Evolutionary conservation across 2,113 vertebrate species (phyloP), one percentile per base, ranked within the genome.

Genomic region (Progne subis): DNA sequence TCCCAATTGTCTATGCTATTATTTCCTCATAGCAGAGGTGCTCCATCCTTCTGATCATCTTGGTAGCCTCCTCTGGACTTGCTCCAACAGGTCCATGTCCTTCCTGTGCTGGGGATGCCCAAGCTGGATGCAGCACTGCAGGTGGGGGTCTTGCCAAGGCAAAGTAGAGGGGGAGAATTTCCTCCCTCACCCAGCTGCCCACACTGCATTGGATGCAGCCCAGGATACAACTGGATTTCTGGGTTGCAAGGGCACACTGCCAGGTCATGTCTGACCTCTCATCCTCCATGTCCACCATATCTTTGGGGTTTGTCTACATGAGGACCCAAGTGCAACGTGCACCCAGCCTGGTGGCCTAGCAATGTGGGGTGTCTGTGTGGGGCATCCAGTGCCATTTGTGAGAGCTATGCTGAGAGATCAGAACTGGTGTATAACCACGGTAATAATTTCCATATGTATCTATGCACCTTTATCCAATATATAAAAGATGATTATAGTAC

Each of bases 171-270:
- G 14, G 15, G 23, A 81, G 68, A 74, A 52, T 28, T 18, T 10
- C 86, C 18, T 67, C 44, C 52, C 18, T 59, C 7, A 5, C 10
- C 23, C 49, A 43, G 67, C 52, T 74, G 43, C 25, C 50, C 37
- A 11, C 0, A 0, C 0, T 39, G 26, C 52, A 17, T 23, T 43
- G 5, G 59, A 23, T 65, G 32, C 59, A 88, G 21, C 32, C 32
- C 31, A 23, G 52, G 44, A 50, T 18, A 65, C 10, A 11, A 7
- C 7, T 37, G 32, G 32, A 31, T 65, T 74, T 72, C 59, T 74
- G 77, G 14, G 25, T 29, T 32, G 32, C 26, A 37, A 65, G 32
- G 15, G 14, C 21, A 57, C 8, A 24, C 8, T 52, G 26, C 53
- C 18, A 34, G 26, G 13, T 59, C 31, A 18, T 28, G 44, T 50